Conservation (phyloP, 1,140 invertebrate species). For the Drosophila arawakana region DNA sequence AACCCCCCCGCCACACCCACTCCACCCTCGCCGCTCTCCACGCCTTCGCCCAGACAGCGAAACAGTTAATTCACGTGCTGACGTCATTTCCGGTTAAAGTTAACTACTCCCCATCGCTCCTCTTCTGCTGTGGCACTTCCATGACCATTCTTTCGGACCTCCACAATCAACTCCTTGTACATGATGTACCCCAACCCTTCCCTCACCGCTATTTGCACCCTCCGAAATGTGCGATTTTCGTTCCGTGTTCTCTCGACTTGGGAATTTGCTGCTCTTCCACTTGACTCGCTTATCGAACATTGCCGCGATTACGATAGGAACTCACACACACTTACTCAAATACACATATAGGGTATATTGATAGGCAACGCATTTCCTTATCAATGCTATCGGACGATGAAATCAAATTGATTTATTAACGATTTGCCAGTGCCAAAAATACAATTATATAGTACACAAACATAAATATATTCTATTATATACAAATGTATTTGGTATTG, state of each 20-base stretch:
- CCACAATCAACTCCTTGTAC: conserved; percentile 35
- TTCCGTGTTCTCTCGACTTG: conserved; percentile 55
- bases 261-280: conserved; percentile 49
- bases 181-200: not conserved
- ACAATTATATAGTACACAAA: conserved; percentile 16
- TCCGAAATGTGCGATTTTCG: conserved; percentile 41
- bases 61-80: conserved; percentile 53
- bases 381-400: conserved; percentile 59
- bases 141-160: conserved; percentile 8
- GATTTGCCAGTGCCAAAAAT: conserved; percentile 73
- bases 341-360: not conserved
- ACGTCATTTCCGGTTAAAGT: conserved; percentile 71
- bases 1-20: not conserved
- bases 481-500: conserved; percentile 3
- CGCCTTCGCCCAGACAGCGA: conserved; percentile 5
- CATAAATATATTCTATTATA: conserved; percentile 8
- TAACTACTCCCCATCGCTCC: not conserved
- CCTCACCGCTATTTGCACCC: not conserved
- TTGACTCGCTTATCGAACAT: conserved; percentile 61
- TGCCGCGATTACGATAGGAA: conserved; percentile 61
- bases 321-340: conserved; percentile 32
- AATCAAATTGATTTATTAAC: conserved; percentile 82
- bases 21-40: not conserved
- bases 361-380: conserved; percentile 51
- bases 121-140: conserved; percentile 7